Percentiles rank a stretch among this genome's conserved stretches.
These are phyloP conservation scores for Scalopus aquaticus DNA, from an alignment of 2,113 vertebrate species.

Conservation along the genomic window DNA sequence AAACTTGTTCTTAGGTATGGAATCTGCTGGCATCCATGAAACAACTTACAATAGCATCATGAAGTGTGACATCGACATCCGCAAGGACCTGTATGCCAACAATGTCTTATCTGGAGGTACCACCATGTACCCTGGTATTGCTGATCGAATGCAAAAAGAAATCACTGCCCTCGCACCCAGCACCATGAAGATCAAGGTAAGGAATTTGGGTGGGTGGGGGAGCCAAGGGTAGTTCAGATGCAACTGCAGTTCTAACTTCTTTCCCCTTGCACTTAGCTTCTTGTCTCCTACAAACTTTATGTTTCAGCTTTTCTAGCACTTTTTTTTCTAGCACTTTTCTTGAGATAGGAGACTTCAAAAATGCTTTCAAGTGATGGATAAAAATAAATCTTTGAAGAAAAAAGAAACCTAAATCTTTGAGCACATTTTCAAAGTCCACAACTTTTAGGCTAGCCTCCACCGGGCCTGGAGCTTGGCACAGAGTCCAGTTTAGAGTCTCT, in stretches of 20 bases:
- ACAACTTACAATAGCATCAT: conserved; percentile 98
- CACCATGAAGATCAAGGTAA: conserved; percentile 98
- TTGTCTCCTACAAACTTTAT: background rate
- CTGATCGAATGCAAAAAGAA: conserved; percentile 97
- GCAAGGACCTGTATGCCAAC: conserved; percentile 96
- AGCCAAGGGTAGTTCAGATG: background rate
- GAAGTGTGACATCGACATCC: conserved; percentile 97
- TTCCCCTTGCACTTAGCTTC: background rate
- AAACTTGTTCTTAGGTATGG: conserved; percentile 89
- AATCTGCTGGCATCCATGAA: conserved; percentile 96
- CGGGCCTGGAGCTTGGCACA: background rate
- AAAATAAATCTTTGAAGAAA: conserved; percentile 10
- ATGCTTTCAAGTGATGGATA: conserved; percentile 27
- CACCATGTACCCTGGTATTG: conserved; percentile 96
- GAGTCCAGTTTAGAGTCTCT: background rate
- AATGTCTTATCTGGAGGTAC: conserved; percentile 95
- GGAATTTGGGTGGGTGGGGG: background rate
- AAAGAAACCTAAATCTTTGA: background rate
- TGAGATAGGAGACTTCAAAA: conserved; percentile 1
- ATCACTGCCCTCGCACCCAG: conserved; percentile 95
- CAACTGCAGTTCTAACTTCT: background rate
- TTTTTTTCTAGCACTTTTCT: background rate
- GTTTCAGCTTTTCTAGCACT: background rate
- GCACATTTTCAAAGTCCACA: conserved; percentile 20
- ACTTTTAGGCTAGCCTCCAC: background rate